A percentile compares a stretch with the other conserved stretches of the same genome.
These are phyloP conservation scores for Chascanopsetta lugubris DNA, from an alignment of 2,113 vertebrate species.

Conservation along the genomic window DNA sequence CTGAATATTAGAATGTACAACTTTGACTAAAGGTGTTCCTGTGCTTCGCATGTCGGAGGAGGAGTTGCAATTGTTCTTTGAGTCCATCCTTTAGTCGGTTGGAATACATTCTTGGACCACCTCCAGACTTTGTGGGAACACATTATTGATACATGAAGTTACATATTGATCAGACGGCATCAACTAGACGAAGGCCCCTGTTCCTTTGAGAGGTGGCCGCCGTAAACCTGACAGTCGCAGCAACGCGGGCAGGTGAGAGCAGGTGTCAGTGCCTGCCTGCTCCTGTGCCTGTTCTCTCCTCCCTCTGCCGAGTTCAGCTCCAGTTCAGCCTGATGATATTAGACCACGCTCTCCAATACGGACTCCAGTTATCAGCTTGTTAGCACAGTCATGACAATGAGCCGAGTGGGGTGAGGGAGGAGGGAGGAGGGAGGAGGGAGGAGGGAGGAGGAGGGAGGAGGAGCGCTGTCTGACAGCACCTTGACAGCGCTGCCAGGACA, in stretches of 20 bases:
- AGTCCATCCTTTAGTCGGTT: no score
- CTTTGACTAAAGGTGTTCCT: no score
- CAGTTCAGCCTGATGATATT: neutral
- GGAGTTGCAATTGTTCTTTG: no score
- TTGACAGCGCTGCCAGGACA: slow-evolving; percentile 63
- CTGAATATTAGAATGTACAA: no score
- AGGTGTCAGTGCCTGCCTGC: neutral
- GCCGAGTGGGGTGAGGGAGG: slow-evolving; percentile 43
- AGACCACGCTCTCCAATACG: slow-evolving; percentile 23
- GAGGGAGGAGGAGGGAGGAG: slow-evolving; percentile 45
- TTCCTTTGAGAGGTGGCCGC: neutral
- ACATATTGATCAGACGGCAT: slow-evolving; percentile 1
- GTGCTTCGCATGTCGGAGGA: no score
- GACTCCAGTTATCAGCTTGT: slow-evolving; percentile 36
- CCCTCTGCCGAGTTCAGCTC: neutral
- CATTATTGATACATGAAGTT: slow-evolving; percentile 6
- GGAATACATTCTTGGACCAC: neutral
- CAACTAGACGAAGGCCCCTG: neutral
- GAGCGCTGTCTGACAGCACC: slow-evolving; percentile 61
- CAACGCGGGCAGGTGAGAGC: neutral
- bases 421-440: slow-evolving; percentile 44
- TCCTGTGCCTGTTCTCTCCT: neutral
- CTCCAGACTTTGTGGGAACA: neutral
- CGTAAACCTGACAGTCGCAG: neutral
- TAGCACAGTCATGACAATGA: slow-evolving; percentile 43